Base-by-base conservation (phyloP, 2,113 vertebrate species). In the Panurus biarmicus region DNA sequence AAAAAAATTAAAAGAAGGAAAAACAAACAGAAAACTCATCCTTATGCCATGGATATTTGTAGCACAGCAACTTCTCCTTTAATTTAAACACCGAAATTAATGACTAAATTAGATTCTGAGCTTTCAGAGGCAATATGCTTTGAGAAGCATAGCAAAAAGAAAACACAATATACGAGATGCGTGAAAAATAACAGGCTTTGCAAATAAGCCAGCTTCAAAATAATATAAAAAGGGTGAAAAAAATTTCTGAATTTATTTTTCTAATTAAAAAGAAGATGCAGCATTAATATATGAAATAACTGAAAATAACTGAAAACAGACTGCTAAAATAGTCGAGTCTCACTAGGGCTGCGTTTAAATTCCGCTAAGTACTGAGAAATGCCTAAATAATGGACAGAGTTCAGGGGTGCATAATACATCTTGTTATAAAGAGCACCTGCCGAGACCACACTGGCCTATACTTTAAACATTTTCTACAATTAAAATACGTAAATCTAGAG, bases 381-480 rank as follows among this genome's bases (percentile, higher is more conserved):
- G 61, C 57, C 73, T 88, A 90, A 93, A 86, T 91, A 92, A 97
- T 92, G 64, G 84, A 60, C 45, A 85, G 70, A 90, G 85, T 84
- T 86, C 89, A 91, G 51, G 65, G 38, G 47, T 81, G 42, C 36
- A 80, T 50, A 95, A 91, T 85, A 72, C 25, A 90, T 95, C 90
- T 82, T 91, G 29, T 76, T 92, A 88, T 33, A 91, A 96, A 92
- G 70, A 95, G 53, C 95, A 95, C 92, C 96, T 96, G 94, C 60
- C 1, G 14, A 87, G 73, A 82, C 50, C 53, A 75, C 42, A 60
- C 26, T 44, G 42, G 56, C 50, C 85, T 82, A 67, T 26, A 87
- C 87, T 92, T 95, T 85, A 93, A 95, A 92, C 71, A 70, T 81
- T 74, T 94, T 86, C 66, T 87, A 40, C 42, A 94, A 75, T 95